These are phyloP conservation scores for Drosophila colorata DNA, from an alignment of 2,888 invertebrate genomes.

Conservation along the genomic window DNA sequence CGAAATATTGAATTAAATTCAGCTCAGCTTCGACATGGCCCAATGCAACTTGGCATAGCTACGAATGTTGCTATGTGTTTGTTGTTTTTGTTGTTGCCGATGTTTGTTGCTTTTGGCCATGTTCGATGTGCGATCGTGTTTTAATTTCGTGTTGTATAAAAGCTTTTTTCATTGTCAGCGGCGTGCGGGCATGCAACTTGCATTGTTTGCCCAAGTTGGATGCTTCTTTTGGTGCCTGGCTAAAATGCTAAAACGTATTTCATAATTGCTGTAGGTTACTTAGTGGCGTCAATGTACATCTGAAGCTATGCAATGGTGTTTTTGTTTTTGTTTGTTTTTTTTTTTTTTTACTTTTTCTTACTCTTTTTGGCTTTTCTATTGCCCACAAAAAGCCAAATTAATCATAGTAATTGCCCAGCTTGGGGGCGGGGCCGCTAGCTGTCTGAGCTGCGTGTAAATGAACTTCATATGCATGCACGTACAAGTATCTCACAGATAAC, in stretches of 20 bases:
- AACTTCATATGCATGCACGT: conserved; percentile 57
- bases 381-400: conserved; percentile 59
- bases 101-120: conserved; percentile 51
- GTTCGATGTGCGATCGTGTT: conserved; percentile 77
- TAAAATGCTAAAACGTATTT: conserved; percentile 76
- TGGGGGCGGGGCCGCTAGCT: conserved; percentile 9
- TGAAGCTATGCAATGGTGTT: conserved; percentile 36
- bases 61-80: conserved; percentile 6
- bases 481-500: conserved; percentile 52
- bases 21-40: conserved; percentile 77
- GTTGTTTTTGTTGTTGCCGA: conserved; percentile 8
- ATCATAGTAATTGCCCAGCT: conserved; percentile 70
- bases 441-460: conserved; percentile 75
- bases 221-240: conserved; percentile 51
- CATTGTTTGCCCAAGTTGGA: conserved; percentile 51
- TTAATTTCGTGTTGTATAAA: conserved; percentile 80
- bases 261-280: conserved; percentile 69
- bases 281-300: conserved; percentile 65
- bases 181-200: conserved; percentile 78
- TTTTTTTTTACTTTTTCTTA: conserved; percentile 7
- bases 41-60: conserved; percentile 67
- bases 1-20: conserved; percentile 68
- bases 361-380: conserved; percentile 3
- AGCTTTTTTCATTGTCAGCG: conserved; percentile 73
- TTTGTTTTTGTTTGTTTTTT: conserved; percentile 2